Base-by-base conservation (phyloP, 2,797 vertebrate species). In the Muscicapa striata region DNA sequence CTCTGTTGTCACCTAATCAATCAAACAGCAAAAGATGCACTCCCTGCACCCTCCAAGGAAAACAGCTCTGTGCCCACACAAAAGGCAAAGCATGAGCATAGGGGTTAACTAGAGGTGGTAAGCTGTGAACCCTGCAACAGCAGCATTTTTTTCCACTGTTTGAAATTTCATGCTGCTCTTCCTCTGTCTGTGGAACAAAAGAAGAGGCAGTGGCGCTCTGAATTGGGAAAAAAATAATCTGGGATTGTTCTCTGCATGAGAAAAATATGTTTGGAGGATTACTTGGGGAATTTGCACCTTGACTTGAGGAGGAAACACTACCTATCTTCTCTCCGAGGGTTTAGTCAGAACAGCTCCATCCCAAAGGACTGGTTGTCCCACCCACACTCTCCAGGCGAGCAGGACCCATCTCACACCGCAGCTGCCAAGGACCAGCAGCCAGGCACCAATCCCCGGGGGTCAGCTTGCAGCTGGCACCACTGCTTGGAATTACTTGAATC, bases 1-100 rank as follows among this genome's bases (percentile, higher is more conserved):
- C 66, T n/a, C 92, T 59, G 76, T 69, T 84, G 94, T 69, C 84
- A 84, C 81, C 89, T 74, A 45, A 92, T 94, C 92, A 84, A 89
- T 94, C 94, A 92, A 58, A 72, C 0, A 0, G 87, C 55, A 78
- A 87, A 96, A 80, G 77, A 61, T 54, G 70, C 5, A 3, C 63
- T 89, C 58, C 30, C 59, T 3, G 1, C 30, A 18, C 45, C 45
- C 76, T 63, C 63, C 66, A 32, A 80, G 76, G 64, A n/a, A 74
- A 87, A 57, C 24, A 54, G 38, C 23, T 57, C 57, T 8, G 9
- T 36, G 15, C 58, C 22, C 46, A 38, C 24, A 67, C 55, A 75
- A 69, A 89, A 91, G 72, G 81, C 55, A 58, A 68, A 41, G 62
- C 38, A 4, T 15, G 63, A 91, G 36, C 23, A 9, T 1, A 48